Percentiles rank a stretch among this genome's conserved stretches.
phyloP scores from a whole-genome alignment of 2,113 vertebrate genomes.

The Siniperca chuatsi region DNA sequence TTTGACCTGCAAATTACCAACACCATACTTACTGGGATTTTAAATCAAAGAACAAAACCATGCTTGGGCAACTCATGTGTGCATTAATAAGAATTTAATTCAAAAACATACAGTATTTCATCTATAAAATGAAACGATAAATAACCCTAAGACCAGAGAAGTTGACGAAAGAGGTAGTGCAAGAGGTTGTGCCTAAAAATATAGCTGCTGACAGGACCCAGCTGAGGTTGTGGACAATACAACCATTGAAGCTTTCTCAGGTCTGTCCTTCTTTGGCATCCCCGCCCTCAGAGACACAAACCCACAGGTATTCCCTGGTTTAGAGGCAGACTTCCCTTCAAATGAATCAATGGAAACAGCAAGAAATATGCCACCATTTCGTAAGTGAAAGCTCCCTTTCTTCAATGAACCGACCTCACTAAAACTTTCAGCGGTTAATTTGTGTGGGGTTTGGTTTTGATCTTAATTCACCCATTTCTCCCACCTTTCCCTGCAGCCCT shows the following conservation, averaged over 20 bases:
- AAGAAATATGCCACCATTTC: slow-evolving; percentile 20
- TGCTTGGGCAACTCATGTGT: neutral
- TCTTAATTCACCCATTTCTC: neutral
- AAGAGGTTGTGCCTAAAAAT: slow-evolving; percentile 52
- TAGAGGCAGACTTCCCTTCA: slow-evolving; percentile 25
- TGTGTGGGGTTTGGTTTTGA: neutral
- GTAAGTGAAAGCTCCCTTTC: slow-evolving; percentile 47
- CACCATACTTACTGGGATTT: neutral
- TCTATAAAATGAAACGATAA: neutral
- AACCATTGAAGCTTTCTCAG: slow-evolving; percentile 60
- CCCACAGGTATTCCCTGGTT: slow-evolving; percentile 62
- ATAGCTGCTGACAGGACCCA: slow-evolving; percentile 37
- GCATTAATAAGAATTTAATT: neutral
- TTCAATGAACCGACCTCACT: slow-evolving; percentile 23
- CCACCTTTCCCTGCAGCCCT: neutral
- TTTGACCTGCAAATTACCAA: neutral
- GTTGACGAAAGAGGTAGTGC: neutral
- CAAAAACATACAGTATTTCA: neutral
- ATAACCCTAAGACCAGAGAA: neutral
- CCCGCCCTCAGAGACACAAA: slow-evolving; percentile 35
- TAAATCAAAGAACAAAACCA: neutral
- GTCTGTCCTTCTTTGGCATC: slow-evolving; percentile 44
- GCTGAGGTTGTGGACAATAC: slow-evolving; percentile 68
- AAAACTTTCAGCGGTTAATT: neutral
- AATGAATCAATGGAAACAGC: slow-evolving; percentile 52